Conservation (phyloP, 2,113 vertebrate species). For the Prionailurus bengalensis region DNA sequence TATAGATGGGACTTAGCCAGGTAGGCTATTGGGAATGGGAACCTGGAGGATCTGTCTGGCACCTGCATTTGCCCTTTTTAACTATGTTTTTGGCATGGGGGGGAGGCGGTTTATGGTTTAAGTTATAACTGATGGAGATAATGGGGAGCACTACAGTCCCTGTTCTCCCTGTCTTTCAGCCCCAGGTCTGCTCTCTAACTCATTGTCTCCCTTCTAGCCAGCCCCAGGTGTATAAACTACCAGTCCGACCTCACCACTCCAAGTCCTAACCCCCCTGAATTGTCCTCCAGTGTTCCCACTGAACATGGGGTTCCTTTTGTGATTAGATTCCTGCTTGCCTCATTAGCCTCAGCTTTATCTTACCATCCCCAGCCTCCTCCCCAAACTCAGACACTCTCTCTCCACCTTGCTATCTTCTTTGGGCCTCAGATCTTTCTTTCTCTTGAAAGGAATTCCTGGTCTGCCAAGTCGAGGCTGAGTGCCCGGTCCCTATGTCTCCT, state of each 20-base stretch:
- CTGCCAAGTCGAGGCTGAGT: no score
- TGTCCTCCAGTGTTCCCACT: neutral
- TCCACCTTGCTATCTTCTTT: neutral
- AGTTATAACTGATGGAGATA: neutral
- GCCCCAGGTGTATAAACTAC: neutral
- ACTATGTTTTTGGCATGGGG: neutral
- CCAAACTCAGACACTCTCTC: neutral
- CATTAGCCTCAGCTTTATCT: neutral
- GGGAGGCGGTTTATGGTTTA: neutral
- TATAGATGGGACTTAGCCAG: rapidly evolving
- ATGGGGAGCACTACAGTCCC: neutral
- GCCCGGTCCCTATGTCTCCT: neutral
- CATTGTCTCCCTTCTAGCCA: neutral
- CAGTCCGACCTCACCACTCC: neutral
- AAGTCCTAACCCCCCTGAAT: neutral
- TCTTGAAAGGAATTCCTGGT: neutral
- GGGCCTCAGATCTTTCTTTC: neutral
- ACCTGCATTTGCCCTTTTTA: neutral
- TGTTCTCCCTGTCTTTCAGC: neutral
- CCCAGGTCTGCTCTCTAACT: neutral
- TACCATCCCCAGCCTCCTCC: rapidly evolving
- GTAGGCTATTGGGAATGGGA: neutral
- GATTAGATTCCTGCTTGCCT: neutral
- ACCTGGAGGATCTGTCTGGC: neutral
- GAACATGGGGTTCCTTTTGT: neutral